phyloP scores from a whole-genome alignment of 53 echinoderm and acorn worm species.

The Stichopus horrens region DNA sequence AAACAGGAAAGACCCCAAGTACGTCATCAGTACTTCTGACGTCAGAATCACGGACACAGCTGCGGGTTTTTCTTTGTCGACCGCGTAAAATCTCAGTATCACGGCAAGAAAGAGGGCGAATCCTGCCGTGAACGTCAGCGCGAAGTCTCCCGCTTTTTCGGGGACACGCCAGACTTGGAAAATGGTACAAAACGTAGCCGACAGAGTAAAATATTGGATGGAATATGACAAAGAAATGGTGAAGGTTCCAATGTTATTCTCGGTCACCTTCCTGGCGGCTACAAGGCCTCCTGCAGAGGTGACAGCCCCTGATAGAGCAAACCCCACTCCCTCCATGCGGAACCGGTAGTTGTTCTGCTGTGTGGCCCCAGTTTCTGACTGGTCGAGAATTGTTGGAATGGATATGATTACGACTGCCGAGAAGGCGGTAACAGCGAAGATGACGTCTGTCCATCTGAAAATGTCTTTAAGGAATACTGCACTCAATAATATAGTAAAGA shows the following conservation, averaged over 20 bases:
- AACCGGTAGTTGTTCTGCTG: background rate
- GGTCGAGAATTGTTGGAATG: background rate
- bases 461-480: background rate
- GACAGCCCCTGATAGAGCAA: background rate
- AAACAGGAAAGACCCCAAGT: background rate
- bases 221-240: background rate
- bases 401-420: background rate
- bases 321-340: background rate
- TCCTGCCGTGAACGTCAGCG: background rate
- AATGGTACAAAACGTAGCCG: background rate
- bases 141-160: background rate
- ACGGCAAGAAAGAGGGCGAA: background rate
- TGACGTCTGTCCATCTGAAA: background rate
- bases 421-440: background rate
- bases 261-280: background rate
- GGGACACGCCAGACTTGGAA: background rate
- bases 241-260: background rate
- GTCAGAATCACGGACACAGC: background rate
- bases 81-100: background rate
- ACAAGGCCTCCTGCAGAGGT: background rate
- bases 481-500: constrained; percentile 1
- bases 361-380: background rate
- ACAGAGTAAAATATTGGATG: background rate
- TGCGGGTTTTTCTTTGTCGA: background rate
- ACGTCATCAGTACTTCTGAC: constrained; percentile 3